Conservation (phyloP, 2,888 invertebrate genomes). For the Rotaria magnacalcarata region DNA sequence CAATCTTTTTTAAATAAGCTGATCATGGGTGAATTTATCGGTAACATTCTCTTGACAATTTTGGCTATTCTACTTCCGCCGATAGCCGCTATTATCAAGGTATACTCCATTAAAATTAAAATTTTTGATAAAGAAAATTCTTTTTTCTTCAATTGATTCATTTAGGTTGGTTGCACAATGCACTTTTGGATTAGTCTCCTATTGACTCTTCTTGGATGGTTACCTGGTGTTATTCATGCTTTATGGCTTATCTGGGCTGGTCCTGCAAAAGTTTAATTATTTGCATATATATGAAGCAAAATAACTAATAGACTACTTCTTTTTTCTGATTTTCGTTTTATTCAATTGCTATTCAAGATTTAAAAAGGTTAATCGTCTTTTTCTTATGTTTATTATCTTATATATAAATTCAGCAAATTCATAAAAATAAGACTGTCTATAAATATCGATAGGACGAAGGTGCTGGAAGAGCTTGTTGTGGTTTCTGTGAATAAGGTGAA, state of each 20-base stretch:
- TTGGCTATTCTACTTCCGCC: neutral
- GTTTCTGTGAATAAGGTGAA: neutral
- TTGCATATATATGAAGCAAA: neutral
- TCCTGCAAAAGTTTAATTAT: neutral
- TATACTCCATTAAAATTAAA: neutral
- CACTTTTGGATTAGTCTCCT: neutral
- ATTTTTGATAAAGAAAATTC: neutral
- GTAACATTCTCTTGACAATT: neutral
- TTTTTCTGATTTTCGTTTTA: neutral
- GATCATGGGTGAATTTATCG: neutral
- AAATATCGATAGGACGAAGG: neutral
- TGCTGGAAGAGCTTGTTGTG: neutral
- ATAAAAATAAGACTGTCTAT: neutral
- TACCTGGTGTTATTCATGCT: constrained; percentile 16
- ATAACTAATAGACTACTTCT: neutral
- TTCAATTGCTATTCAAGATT: neutral
- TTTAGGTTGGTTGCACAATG: neutral
- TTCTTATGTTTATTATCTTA: neutral
- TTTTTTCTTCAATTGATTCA: neutral
- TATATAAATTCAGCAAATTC: neutral
- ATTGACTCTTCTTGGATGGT: neutral
- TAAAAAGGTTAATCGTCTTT: neutral
- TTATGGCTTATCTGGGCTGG: neutral
- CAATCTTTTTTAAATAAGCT: neutral
- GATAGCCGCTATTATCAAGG: neutral